Evolutionary conservation across 1,140 invertebrate genomes (phyloP).

Genomic region (Manduca sexta): DNA sequence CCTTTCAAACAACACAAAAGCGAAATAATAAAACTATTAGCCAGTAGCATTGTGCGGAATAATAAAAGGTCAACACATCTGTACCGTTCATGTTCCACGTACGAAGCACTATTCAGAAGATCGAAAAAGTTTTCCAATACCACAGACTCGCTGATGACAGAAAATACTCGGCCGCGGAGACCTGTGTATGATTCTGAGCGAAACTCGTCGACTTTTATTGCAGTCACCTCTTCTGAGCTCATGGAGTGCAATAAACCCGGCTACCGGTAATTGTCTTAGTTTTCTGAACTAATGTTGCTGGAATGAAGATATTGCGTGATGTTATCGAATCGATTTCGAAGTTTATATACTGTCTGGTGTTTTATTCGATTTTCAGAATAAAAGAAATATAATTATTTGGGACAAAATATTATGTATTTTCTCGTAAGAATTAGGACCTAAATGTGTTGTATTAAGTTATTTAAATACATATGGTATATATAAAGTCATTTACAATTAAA

Average conservation of each 20-base stretch:
- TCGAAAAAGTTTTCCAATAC: constrained; percentile 69
- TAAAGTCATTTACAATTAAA: too few relatives aligned
- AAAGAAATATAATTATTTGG: too few relatives aligned
- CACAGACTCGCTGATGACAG: constrained; percentile 46
- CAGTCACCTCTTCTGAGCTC: constrained; percentile 9
- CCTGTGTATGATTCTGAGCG: constrained; percentile 18
- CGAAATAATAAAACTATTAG: constrained; percentile 40
- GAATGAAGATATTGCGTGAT: too few relatives aligned
- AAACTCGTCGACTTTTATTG: constrained; percentile 42
- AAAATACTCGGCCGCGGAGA: constrained; percentile 42
- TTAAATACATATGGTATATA: too few relatives aligned
- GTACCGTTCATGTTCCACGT: constrained; percentile 53
- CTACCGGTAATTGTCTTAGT: background rate
- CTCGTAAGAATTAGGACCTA: too few relatives aligned
- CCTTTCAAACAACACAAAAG: constrained; percentile 13
- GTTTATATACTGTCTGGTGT: too few relatives aligned
- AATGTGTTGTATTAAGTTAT: too few relatives aligned
- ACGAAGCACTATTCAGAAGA: constrained; percentile 53
- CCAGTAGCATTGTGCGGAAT: constrained; percentile 34
- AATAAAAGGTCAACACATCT: constrained; percentile 44
- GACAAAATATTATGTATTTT: too few relatives aligned
- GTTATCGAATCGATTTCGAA: too few relatives aligned
- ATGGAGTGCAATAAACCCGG: constrained; percentile 7
- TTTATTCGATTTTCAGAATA: too few relatives aligned
- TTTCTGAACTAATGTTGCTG: background rate